These are phyloP conservation scores for Mycalesis mineus DNA, from an alignment of 2,888 invertebrate genomes.

Conservation along the genomic window DNA sequence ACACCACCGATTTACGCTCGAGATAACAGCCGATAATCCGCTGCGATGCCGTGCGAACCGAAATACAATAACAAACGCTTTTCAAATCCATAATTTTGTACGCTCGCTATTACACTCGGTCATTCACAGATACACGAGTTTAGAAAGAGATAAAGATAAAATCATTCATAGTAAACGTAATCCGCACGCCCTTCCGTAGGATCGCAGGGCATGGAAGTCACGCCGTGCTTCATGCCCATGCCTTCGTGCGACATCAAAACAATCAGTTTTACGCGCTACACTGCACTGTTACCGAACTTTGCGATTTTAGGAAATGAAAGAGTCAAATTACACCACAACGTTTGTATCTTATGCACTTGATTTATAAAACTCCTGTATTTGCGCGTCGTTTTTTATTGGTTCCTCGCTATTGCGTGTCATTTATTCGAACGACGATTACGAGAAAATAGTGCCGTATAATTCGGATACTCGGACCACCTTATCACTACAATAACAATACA, in stretches of 20 bases:
- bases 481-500: neutral
- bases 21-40: constrained; percentile 55
- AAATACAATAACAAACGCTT: constrained; percentile 75
- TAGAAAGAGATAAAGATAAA: constrained; percentile 79
- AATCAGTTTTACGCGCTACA: constrained; percentile 50
- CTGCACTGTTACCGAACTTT: constrained; percentile 45
- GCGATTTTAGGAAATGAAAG: constrained; percentile 41
- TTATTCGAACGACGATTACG: constrained; percentile 66
- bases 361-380: constrained; percentile 67
- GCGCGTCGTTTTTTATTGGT: constrained; percentile 74
- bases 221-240: constrained; percentile 66
- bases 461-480: constrained; percentile 34
- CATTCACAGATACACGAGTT: constrained; percentile 76
- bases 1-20: constrained; percentile 41
- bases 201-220: constrained; percentile 78
- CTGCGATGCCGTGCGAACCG: constrained; percentile 56
- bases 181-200: constrained; percentile 74
- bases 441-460: constrained; percentile 52
- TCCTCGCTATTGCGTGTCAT: constrained; percentile 75
- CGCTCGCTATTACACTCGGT: constrained; percentile 75
- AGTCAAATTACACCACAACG: constrained; percentile 49
- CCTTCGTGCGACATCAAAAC: constrained; percentile 63
- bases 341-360: constrained; percentile 57
- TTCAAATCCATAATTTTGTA: constrained; percentile 73
- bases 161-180: constrained; percentile 79